Conservation (phyloP, 2,113 vertebrate genomes). For the Muntiacus muntjak region DNA sequence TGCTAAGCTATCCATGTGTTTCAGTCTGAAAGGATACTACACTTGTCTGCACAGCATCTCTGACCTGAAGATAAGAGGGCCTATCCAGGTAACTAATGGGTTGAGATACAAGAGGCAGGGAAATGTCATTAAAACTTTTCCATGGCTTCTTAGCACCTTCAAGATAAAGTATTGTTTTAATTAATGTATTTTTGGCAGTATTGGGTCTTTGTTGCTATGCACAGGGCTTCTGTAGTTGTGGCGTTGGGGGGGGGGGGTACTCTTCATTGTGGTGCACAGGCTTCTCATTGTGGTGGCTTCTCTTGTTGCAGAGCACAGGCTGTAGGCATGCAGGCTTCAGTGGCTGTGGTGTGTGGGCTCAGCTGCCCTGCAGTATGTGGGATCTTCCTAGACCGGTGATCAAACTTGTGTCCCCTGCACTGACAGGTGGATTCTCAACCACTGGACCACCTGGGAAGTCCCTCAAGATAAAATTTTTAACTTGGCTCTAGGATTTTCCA, state of each 20-base stretch:
- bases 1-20: neutral
- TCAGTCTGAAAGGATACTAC: neutral
- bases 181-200: neutral
- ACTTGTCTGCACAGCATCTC: neutral
- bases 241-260: neutral
- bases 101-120: neutral
- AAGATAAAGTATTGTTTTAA: neutral
- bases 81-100: neutral
- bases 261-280: neutral
- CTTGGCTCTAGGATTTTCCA: neutral
- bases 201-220: neutral
- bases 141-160: neutral
- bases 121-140: neutral
- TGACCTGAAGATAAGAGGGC: neutral
- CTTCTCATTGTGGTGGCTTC: neutral
- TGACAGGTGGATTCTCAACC: neutral
- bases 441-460: neutral
- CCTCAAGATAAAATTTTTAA: neutral
- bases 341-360: neutral
- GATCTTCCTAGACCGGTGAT: neutral
- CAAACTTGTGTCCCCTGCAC: neutral
- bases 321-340: neutral
- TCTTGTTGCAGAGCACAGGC: neutral
- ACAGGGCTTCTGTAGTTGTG: neutral
- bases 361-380: neutral